Conservation (phyloP, 2,888 invertebrate genomes). For the Eutolmus rufibarbis region DNA sequence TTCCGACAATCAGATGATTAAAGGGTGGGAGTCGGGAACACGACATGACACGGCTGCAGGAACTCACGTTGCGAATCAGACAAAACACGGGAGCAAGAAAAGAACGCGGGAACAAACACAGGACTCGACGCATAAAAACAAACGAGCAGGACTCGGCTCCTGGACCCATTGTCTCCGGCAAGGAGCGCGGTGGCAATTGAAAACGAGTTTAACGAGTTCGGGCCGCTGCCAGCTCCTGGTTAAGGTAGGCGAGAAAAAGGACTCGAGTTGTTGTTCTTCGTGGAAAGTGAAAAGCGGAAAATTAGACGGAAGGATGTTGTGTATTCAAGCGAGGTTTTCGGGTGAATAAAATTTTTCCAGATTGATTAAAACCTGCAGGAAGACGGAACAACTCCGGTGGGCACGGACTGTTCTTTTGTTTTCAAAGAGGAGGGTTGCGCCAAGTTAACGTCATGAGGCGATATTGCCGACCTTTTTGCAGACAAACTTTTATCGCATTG, state of each 20-base stretch:
- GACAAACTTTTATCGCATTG: not conserved
- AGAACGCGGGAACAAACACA: slow-evolving; percentile 7
- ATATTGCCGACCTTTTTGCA: not conserved
- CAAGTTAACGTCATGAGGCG: not conserved
- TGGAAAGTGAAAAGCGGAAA: slow-evolving; percentile 40
- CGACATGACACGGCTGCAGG: slow-evolving; percentile 24
- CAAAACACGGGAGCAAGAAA: slow-evolving; percentile 23
- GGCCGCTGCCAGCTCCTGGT: not conserved
- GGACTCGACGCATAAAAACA: slow-evolving; percentile 26
- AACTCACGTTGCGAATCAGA: slow-evolving; percentile 26
- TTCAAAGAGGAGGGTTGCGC: not conserved
- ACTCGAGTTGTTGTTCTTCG: not conserved
- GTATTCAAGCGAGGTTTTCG: slow-evolving; percentile 42
- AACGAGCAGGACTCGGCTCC: not conserved
- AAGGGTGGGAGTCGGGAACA: slow-evolving; percentile 10
- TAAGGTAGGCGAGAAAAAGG: slow-evolving; percentile 37
- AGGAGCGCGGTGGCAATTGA: slow-evolving; percentile 9
- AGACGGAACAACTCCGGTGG: not conserved
- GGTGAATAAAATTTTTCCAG: slow-evolving; percentile 35
- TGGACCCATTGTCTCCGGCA: not conserved
- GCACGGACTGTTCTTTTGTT: not conserved
- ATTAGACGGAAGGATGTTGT: slow-evolving; percentile 43
- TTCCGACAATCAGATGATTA: slow-evolving; percentile 28
- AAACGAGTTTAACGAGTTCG: slow-evolving; percentile 31
- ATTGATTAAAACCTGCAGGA: slow-evolving; percentile 36